A percentile compares a stretch with the other conserved stretches of the same genome.
Evolutionary conservation across 2,797 vertebrate species (phyloP).

Genomic region (Carduelis carduelis): DNA sequence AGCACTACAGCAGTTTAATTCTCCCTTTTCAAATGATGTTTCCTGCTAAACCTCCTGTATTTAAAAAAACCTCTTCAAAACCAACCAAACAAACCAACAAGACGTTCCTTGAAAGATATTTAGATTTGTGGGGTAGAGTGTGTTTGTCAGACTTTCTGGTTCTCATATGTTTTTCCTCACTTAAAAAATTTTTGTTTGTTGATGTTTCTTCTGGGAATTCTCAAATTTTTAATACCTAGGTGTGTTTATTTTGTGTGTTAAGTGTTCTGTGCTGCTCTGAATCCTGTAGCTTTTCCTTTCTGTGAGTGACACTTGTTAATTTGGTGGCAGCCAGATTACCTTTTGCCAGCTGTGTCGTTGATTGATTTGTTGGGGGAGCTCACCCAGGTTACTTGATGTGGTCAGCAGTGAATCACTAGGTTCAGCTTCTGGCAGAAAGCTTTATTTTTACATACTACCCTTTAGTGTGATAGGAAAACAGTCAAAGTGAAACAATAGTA

Average conservation of each 20-base stretch:
- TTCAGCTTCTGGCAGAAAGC: neutral
- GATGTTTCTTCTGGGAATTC: neutral
- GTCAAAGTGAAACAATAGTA: neutral
- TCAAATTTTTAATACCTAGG: neutral
- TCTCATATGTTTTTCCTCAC: neutral
- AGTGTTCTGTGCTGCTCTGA: neutral
- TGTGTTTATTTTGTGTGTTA: neutral
- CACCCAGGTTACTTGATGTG: neutral
- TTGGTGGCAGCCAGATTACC: neutral
- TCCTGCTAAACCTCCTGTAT: neutral
- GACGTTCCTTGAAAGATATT: fast-evolving
- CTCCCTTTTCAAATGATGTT: neutral
- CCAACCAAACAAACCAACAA: neutral
- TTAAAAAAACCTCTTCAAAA: neutral
- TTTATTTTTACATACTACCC: neutral
- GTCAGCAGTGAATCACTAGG: neutral
- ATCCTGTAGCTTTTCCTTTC: neutral
- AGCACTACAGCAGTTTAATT: neutral
- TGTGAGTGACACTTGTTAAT: neutral
- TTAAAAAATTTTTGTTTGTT: neutral
- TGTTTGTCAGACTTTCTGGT: neutral
- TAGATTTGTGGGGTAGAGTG: neutral
- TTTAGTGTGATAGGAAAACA: neutral
- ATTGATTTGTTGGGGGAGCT: neutral
- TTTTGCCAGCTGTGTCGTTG: neutral